Base-by-base conservation (phyloP, 2,888 invertebrate genomes). In the Agonopterix alstromeriana region DNA sequence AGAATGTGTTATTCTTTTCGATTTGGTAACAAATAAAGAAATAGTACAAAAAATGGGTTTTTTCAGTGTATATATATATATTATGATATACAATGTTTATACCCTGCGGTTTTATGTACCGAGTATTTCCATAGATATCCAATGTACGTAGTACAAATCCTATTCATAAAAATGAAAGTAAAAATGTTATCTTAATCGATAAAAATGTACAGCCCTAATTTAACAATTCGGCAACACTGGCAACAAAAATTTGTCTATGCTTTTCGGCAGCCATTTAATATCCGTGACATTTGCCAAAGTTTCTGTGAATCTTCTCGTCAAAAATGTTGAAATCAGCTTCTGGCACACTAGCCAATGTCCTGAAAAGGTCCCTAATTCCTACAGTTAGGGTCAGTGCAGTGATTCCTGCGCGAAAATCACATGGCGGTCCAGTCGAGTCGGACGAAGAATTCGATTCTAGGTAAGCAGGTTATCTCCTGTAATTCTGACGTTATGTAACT, bases 401-500 rank as follows among this genome's bases (percentile, higher is more conserved):
- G 40, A 58, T 76, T 41, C 65, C 80, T 11, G 69, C 74, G 47
- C 73, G 87, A 48, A 70, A 68, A 53, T 48, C 78, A 36, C 91
- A 91, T 61, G 90, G 75, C 8, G 88, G 82, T 9, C 76, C 89
- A 42, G 89, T 90, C 17, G 96, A 97, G 81, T 92, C 94, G 40
- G 96, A 96, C 56, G 96, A 95, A 69, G 94, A 95, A 70, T 97
- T 97, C 81, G 97, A 97, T 81, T 84, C 90, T 63, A 92, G 93
- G 85, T 90, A 85, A 86, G 55, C 56, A 57, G 59, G 57, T 41
- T 47, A n/a, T 27, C 27, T 27, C 27, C 27, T 27, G 27, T 35
- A 42, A 55, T 57, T 75, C 71, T 84, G 77, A 84, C 77, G 84
- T 90, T 90, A 90, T 89, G 87, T 89, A 85, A 86, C 77, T 76